These are phyloP conservation scores for Cremastinae sp. DNA, from an alignment of 2,888 invertebrate genomes.

Conservation along the genomic window DNA sequence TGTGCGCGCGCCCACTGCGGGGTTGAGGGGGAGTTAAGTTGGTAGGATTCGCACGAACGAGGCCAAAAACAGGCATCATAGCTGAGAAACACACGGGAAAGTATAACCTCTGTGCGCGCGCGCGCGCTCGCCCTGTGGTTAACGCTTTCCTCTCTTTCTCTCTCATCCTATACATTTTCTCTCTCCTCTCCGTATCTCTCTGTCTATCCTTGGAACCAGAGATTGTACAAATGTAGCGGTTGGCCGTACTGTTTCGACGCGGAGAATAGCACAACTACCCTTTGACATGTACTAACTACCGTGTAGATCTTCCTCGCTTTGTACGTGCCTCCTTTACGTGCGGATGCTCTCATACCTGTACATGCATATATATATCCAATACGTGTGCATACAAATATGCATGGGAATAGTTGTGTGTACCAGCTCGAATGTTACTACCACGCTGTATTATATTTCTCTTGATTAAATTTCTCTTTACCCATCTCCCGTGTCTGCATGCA, in stretches of 20 bases:
- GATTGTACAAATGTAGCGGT: slow-evolving; percentile 46
- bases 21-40: slow-evolving; percentile 25
- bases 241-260: slow-evolving; percentile 41
- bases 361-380: not conserved
- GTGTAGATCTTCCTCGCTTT: slow-evolving; percentile 55
- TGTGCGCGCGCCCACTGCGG: not conserved
- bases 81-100: slow-evolving; percentile 28
- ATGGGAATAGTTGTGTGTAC: slow-evolving; percentile 28
- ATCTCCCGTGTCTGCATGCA: no score
- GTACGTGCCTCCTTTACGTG: slow-evolving; percentile 26
- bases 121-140: slow-evolving; percentile 30
- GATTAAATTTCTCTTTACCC: slow-evolving; percentile 57
- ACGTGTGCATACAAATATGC: not conserved
- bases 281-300: slow-evolving; percentile 61
- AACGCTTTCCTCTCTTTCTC: slow-evolving; percentile 23
- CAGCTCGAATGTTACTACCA: slow-evolving; percentile 40
- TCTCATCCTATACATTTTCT: slow-evolving; percentile 25
- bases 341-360: no score
- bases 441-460: slow-evolving; percentile 61
- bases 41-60: slow-evolving; percentile 50
- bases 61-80: slow-evolving; percentile 49
- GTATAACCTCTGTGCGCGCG: no score
- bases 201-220: slow-evolving; percentile 24
- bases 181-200: slow-evolving; percentile 25
- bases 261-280: slow-evolving; percentile 49